Evolutionary conservation across 2,888 invertebrate genomes (phyloP).

Genomic region (Drosophila affinis): DNA sequence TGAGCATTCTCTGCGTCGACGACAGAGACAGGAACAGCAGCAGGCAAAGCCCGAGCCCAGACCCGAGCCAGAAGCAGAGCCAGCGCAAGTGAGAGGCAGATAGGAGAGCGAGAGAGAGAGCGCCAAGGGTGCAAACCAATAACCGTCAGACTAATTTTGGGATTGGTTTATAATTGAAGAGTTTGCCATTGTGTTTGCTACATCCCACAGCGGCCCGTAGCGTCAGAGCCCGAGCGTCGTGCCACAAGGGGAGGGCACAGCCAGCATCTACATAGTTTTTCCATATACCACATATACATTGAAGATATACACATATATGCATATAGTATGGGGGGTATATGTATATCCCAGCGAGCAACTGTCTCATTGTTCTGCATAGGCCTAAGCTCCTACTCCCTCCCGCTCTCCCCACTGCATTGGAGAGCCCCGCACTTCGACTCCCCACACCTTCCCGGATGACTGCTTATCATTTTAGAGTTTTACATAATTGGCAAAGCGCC

Average conservation of each 20-base stretch:
- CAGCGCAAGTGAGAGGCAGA: conserved; percentile 23
- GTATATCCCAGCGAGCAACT: conserved; percentile 5
- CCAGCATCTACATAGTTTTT: conserved; percentile 34
- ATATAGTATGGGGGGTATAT: background rate
- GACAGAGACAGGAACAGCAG: conserved; percentile 17
- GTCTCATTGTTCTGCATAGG: conserved; percentile 75
- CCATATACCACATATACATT: conserved; percentile 27
- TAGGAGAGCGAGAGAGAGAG: conserved; percentile 31
- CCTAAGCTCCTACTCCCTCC: conserved; percentile 32
- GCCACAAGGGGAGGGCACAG: background rate
- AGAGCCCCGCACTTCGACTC: background rate
- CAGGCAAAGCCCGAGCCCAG: conserved; percentile 7
- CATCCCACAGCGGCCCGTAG: conserved; percentile 13
- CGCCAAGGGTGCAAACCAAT: conserved; percentile 81
- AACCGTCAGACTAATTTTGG: conserved; percentile 82
- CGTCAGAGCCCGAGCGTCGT: background rate
- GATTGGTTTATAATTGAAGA: conserved; percentile 83
- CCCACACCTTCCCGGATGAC: conserved; percentile 41
- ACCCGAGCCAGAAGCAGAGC: conserved; percentile 5
- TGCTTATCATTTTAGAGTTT: conserved; percentile 76
- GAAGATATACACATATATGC: background rate
- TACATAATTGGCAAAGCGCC: conserved; percentile 67
- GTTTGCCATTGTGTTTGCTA: conserved; percentile 74
- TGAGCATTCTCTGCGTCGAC: conserved; percentile 22
- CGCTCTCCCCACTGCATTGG: too few relatives aligned